phyloP scores from a whole-genome alignment of 2,888 invertebrate species.

The Thecophora atra region DNA sequence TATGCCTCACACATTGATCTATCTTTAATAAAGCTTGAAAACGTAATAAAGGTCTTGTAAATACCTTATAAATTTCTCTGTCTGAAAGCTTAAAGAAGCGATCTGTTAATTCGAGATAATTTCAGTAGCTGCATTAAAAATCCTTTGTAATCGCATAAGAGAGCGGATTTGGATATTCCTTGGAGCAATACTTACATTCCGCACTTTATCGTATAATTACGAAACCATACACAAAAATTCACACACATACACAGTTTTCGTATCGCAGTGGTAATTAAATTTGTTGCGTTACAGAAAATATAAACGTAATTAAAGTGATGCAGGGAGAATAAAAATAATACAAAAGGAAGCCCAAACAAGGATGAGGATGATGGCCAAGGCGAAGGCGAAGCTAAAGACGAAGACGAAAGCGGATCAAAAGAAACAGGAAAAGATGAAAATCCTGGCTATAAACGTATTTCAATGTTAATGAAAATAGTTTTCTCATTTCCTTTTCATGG shows the following conservation, averaged over 20 bases:
- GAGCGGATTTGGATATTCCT: no score
- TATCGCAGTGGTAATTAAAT: not conserved
- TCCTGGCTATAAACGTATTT: conserved; percentile 48
- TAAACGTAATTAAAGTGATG: conserved; percentile 27
- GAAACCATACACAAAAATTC: conserved; percentile 9
- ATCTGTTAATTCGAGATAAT: no score
- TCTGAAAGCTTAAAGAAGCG: no score
- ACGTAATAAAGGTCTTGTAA: no score
- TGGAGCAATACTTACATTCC: no score
- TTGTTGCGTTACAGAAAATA: not conserved
- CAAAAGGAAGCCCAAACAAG: not conserved
- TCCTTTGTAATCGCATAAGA: no score
- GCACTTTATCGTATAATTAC: not conserved
- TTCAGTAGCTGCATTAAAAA: no score
- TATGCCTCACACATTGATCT: no score
- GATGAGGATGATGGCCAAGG: not conserved
- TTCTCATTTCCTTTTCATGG: conserved; percentile 49
- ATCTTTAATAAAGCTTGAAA: no score
- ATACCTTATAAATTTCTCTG: no score
- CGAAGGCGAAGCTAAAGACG: not conserved
- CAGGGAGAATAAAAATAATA: conserved; percentile 4
- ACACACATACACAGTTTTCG: conserved; percentile 30
- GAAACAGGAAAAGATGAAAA: conserved; percentile 11
- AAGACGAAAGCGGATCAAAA: not conserved
- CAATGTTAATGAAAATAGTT: conserved; percentile 59